A percentile compares a stretch with the other conserved stretches of the same genome.
These are phyloP conservation scores for Catocala fraxini DNA, from an alignment of 2,888 invertebrate genomes.

Conservation along the genomic window DNA sequence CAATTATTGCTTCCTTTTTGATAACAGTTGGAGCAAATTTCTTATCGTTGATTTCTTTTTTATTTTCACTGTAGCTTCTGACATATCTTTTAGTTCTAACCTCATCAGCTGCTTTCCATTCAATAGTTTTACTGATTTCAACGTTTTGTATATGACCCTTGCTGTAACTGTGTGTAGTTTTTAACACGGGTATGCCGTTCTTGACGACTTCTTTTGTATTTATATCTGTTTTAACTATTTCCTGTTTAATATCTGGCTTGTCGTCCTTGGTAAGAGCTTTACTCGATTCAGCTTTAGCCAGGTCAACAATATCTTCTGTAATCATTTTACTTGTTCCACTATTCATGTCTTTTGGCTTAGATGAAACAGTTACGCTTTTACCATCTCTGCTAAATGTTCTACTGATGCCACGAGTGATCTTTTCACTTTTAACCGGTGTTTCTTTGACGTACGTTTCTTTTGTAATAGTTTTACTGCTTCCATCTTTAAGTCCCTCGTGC, in stretches of 20 bases:
- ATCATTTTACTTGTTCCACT: constrained; percentile 15
- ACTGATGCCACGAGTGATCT: constrained; percentile 15
- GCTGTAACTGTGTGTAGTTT: constrained; percentile 31
- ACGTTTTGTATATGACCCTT: constrained; percentile 37
- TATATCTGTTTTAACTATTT: constrained; percentile 36
- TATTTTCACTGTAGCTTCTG: constrained; percentile 34
- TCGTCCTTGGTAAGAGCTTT: background rate
- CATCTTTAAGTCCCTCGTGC: constrained; percentile 15
- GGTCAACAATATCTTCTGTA: background rate
- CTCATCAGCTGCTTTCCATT: constrained; percentile 33
- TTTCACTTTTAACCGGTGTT: constrained; percentile 22
- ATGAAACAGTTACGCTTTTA: constrained; percentile 27
- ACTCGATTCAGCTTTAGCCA: background rate
- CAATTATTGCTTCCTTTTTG: constrained; percentile 5
- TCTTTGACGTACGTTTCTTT: constrained; percentile 9
- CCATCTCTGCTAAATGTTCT: constrained; percentile 23
- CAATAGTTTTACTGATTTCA: constrained; percentile 34
- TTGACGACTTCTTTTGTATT: constrained; percentile 27
- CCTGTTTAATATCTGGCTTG: constrained; percentile 15
- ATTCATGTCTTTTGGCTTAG: constrained; percentile 22
- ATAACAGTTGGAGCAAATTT: constrained; percentile 2
- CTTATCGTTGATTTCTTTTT: constrained; percentile 15
- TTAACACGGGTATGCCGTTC: constrained; percentile 32
- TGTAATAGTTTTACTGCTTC: background rate
- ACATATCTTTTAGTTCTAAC: constrained; percentile 17